Base-by-base conservation (phyloP, 2,113 vertebrate species). In the Sisor rabdophorus region DNA sequence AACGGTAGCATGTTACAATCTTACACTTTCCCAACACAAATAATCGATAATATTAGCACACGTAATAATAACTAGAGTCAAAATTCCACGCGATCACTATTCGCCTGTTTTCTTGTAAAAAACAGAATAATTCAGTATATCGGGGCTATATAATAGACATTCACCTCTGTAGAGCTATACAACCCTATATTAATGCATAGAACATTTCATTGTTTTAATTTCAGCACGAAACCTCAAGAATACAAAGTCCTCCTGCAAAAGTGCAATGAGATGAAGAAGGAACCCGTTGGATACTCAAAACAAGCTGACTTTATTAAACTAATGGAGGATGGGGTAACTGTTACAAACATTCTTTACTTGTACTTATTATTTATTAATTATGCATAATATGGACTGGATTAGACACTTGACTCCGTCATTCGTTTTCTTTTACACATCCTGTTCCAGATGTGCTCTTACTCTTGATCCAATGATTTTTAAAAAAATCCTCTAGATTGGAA, bases 221-320 rank as follows among this genome's bases (percentile, higher is more conserved):
- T 10, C 84, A 99, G 97, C 67, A 82, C 92, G 73, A 94, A 91
- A 76, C 95, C 96, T 4, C 87, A 93, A 63, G 94, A 94, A 84
- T 98, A 88, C 88, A 91, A 94, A 67, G 85, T 86, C 4, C 92
- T 93, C 1, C 44, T 96, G 77, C 93, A 95, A 78, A 93, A 91
- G 64, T 86, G 91, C 11, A 89, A 28, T 19, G 93, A 95, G 15
- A 60, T 90, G 67, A 91, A 86, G 82, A 92, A 87, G 67, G 93
- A 95, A 56, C 91, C 93, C 0, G 84, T 98, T 2, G 96, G 94
- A 20, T 79, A 87, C 30, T 95, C 94, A 6, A 93, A 84, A 59
- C 95, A 98, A 87, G 93, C 90, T 0, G 95, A 97, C 30, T 98
- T 97, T 70, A 73, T 97, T 79, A 84, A 58, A 75, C 73, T 87